A percentile compares a stretch with the other conserved stretches of the same genome.
Evolutionary conservation across 2,888 invertebrate genomes (phyloP).

Genomic region (Agelastica alni): DNA sequence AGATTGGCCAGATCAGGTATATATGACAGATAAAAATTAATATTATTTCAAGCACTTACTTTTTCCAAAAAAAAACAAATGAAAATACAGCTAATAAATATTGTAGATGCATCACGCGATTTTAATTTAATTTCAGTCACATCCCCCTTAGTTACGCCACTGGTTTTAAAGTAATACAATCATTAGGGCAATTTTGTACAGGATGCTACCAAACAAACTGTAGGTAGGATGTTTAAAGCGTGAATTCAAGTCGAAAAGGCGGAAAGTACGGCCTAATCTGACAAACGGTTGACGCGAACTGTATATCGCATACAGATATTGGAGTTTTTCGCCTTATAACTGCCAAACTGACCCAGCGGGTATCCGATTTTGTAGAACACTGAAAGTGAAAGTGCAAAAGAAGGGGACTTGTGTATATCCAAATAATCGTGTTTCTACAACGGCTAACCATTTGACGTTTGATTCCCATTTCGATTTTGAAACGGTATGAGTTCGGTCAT

Average conservation of each 20-base stretch:
- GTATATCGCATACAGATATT: too few species aligned
- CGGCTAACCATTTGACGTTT: neutral
- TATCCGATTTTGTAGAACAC: neutral
- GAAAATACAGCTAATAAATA: too few species aligned
- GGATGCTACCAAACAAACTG: constrained; percentile 25
- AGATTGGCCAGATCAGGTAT: too few species aligned
- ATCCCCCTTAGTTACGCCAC: neutral
- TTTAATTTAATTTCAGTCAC: too few species aligned
- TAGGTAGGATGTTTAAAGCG: constrained; percentile 18
- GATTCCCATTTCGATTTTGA: neutral
- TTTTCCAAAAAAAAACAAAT: too few species aligned
- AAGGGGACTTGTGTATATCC: constrained; percentile 2
- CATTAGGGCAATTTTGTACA: constrained; percentile 29
- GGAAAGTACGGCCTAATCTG: too few species aligned
- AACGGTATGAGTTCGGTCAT: neutral
- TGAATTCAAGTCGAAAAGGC: constrained; percentile 19
- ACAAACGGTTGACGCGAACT: too few species aligned
- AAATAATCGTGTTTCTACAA: neutral
- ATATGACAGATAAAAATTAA: too few species aligned
- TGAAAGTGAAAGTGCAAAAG: constrained; percentile 6
- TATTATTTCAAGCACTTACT: too few species aligned
- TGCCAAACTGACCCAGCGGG: too few species aligned
- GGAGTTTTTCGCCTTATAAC: constrained; percentile 10
- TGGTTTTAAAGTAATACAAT: constrained; percentile 5
- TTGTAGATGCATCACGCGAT: too few species aligned